Evolutionary conservation across 1,140 invertebrate species (phyloP).

Genomic region (Muscidifurax raptorellus): DNA sequence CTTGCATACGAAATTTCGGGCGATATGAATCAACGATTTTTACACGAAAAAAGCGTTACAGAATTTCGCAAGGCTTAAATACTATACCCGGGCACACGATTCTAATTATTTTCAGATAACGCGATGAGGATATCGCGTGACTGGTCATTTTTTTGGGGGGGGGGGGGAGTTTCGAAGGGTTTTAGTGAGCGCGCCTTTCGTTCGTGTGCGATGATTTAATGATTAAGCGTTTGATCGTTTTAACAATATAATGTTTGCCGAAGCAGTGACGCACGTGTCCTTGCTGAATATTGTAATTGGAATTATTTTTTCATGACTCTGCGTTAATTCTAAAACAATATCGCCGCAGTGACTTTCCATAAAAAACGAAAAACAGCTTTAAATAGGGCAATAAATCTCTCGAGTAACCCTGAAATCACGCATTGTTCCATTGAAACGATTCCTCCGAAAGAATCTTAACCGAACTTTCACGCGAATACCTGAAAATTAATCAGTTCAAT

Average conservation of each 20-base stretch:
- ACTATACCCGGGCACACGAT: not conserved
- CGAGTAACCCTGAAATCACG: not conserved
- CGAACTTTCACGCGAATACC: not conserved
- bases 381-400: not conserved
- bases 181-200: not conserved
- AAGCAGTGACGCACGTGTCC: not conserved
- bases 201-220: not conserved
- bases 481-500: conserved; percentile 16
- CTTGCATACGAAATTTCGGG: too few relatives aligned
- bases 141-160: not conserved
- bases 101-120: conserved; percentile 34
- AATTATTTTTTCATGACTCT: not conserved
- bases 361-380: not conserved
- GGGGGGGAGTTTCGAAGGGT: too few relatives aligned
- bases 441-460: not conserved
- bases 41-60: not conserved
- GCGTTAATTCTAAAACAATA: not conserved
- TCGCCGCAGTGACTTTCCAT: not conserved
- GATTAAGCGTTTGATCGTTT: not conserved
- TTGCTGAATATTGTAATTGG: not conserved
- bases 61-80: not conserved
- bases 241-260: conserved; percentile 5
- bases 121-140: conserved; percentile 22
- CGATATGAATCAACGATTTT: conserved; percentile 14
- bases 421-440: not conserved